Evolutionary conservation across 1,140 invertebrate genomes (phyloP), one percentile per base, ranked within the genome.

Genomic region (Trichonephila clavata): DNA sequence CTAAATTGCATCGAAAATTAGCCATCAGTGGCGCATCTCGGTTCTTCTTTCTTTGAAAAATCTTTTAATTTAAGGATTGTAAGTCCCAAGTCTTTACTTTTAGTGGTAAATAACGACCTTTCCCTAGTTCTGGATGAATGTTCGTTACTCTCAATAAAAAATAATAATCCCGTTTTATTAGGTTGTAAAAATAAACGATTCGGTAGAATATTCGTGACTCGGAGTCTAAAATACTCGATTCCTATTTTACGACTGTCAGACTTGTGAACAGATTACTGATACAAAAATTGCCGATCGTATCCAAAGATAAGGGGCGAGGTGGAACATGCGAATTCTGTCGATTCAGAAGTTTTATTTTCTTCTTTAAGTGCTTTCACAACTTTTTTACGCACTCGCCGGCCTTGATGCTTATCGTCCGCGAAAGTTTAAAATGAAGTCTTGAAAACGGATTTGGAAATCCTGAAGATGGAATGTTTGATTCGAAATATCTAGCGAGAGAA

Each of bases 151-250:
- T 32, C 18, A 16, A 77, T 77, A 77, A 77, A 77, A 77, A 77
- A 77, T 77, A 77, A 77, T 77, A 77, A 77, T 77, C 71, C 71
- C 71, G 18, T 77, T 77, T 77, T 77, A 77, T 77, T 32, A 27
- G 27, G 18, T 77, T 77, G 71, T 77, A 77, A 77, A 77, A 77
- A 39, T 7, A 39, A 77, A 27, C 32, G 16, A 77, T 77, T 77
- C 71, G 13, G 7, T 1, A 5, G 18, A 27, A 32, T 13, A 77
- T 32, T 77, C 71, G 71, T 39, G 27, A 77, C 71, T 39, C 16
- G 71, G 27, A 77, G 16, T 63, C 13, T 32, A 77, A 77, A 39
- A 18, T 32, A 27, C 27, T 27, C 14, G 27, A 32, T 77, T 32
- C 71, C 0, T 16, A 4, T 39, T 77, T 77, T 39, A 77, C 16